Percentiles rank a stretch among this genome's conserved stretches.
Evolutionary conservation across 2,113 vertebrate species (phyloP).

Genomic region (Tachysurus fulvidraco): DNA sequence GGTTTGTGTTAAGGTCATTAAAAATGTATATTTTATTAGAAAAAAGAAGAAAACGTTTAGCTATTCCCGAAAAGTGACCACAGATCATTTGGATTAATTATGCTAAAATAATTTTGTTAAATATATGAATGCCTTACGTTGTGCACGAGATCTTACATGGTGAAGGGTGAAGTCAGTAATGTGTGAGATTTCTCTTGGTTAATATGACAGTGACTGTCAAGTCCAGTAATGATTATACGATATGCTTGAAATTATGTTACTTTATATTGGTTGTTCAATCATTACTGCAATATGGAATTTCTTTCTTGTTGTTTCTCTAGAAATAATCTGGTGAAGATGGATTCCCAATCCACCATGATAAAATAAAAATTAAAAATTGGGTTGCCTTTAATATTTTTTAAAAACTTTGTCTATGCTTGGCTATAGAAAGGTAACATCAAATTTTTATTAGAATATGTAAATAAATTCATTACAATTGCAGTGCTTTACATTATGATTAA

Average conservation of each 20-base stretch:
- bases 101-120: background rate
- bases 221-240: background rate
- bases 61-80: background rate
- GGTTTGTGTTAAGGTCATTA: conserved; percentile 45
- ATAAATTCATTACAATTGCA: background rate
- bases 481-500: background rate
- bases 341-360: background rate
- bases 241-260: background rate
- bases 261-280: background rate
- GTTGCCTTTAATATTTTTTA: background rate
- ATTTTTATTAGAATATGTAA: background rate
- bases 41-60: background rate
- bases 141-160: background rate
- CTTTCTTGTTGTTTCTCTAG: background rate
- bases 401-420: background rate
- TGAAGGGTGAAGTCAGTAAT: background rate
- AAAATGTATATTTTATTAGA: background rate
- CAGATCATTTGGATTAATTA: too few relatives aligned
- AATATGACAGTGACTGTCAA: background rate
- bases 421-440: background rate
- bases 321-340: background rate
- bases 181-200: background rate
- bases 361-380: background rate
- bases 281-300: background rate
- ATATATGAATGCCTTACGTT: background rate